Evolutionary conservation across 1,140 invertebrate genomes (phyloP).

Genomic region (Drosophila persimilis): DNA sequence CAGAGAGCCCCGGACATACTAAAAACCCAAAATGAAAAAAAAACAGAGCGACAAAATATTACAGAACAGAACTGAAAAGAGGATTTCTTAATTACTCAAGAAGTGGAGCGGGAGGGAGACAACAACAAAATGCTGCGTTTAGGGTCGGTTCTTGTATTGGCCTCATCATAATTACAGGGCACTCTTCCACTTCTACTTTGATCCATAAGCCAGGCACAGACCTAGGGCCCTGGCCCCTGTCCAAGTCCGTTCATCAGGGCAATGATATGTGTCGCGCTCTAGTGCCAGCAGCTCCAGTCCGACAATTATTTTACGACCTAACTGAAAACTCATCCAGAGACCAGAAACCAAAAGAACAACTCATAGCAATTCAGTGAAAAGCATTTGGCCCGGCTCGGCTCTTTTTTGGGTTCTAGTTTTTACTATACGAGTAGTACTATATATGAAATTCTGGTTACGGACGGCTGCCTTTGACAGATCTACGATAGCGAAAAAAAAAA

Average conservation of each 20-base stretch:
- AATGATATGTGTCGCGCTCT: conserved; percentile 79
- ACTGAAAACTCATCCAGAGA: conserved; percentile 48
- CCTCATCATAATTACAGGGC: conserved; percentile 79
- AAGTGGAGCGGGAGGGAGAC: conserved; percentile 40
- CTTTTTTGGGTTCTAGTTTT: conserved; percentile 25
- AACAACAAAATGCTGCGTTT: conserved; percentile 56
- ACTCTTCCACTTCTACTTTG: conserved; percentile 38
- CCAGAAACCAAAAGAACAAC: conserved; percentile 33
- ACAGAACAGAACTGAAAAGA: conserved; percentile 55
- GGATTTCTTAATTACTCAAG: conserved; percentile 78
- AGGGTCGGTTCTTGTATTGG: conserved; percentile 78
- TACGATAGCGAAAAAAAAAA: conserved; percentile 58
- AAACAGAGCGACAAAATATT: conserved; percentile 11
- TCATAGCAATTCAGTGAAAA: conserved; percentile 49
- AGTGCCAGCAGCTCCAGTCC: conserved; percentile 55
- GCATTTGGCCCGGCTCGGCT: background rate
- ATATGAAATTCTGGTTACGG: conserved; percentile 71
- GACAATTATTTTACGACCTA: conserved; percentile 78
- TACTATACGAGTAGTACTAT: background rate
- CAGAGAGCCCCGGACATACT: conserved; percentile 45
- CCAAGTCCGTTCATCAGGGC: conserved; percentile 50
- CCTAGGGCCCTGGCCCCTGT: background rate
- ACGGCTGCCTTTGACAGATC: conserved; percentile 68
- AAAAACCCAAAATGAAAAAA: conserved; percentile 55
- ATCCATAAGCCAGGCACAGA: conserved; percentile 38